A percentile compares a stretch with the other conserved stretches of the same genome.
These are phyloP conservation scores for Enteromius fasciolatus DNA, from an alignment of 2,797 vertebrate genomes.

Conservation along the genomic window DNA sequence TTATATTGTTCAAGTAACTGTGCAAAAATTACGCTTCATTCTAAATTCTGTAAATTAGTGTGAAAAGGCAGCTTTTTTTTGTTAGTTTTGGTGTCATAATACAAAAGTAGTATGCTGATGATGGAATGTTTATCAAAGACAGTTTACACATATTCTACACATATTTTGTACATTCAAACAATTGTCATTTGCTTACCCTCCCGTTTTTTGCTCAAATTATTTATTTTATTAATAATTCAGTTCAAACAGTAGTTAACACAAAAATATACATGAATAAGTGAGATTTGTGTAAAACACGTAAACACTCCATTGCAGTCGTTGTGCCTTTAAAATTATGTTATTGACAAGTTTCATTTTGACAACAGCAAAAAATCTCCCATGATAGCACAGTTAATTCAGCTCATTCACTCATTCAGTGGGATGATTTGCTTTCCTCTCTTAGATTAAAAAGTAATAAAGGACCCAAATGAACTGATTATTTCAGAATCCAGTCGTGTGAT, in stretches of 20 bases:
- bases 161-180: not conserved
- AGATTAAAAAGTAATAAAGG: conserved; percentile 45
- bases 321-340: conserved; percentile 3
- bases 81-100: no score
- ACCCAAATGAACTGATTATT: conserved; percentile 41
- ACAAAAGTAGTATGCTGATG: not conserved
- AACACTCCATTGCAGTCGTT: not conserved
- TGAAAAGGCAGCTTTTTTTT: no score
- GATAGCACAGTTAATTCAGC: conserved; percentile 29
- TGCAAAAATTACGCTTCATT: no score
- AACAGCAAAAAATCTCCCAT: not conserved
- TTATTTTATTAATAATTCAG: not conserved
- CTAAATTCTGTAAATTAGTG: no score
- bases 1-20: no score
- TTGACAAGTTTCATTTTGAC: conserved; percentile 27
- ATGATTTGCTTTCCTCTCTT: conserved; percentile 29
- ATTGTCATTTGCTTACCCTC: not conserved
- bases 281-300: not conserved
- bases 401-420: conserved; percentile 16
- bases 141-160: not conserved
- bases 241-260: not conserved
- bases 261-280: not conserved
- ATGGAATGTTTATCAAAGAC: not conserved
- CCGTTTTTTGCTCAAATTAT: not conserved
- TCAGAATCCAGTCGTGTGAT: conserved; percentile 24